Evolutionary conservation across 2,888 invertebrate genomes (phyloP), one percentile per base, ranked within the genome.

Genomic region (Oxytorus armatus): DNA sequence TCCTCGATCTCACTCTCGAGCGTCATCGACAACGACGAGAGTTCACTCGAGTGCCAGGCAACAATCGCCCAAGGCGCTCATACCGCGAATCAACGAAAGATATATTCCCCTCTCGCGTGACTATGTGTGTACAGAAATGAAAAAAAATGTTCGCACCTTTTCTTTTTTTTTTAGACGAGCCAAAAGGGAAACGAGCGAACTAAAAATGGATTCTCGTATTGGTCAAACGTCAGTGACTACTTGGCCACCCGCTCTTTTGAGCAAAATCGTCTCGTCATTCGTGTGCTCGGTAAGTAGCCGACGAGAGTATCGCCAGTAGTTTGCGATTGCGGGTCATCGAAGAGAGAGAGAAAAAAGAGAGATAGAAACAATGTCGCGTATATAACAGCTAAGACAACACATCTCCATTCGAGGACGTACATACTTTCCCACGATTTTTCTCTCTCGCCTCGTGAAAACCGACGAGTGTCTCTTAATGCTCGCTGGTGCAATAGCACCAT

Each of bases 351-450:
- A 65, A 63, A 25, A 55, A 10, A 8, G 11, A 44, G 18, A 21
- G n/a, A 1, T 1, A 25, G 14, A 36, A 14, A 44, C 18, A 44
- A 53, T 39, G 44, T 44, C 81, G 21, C 44, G 73, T 59, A 66
- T 25, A 33, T 72, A 76, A 73, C 51, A 49, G 47, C 44, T 11
- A 66, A 33, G 33, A 51, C 29, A 33, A 44, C 29, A 47, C 59
- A 59, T 66, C 44, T 53, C 51, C 39, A 39, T 49, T 42, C 36
- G 76, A 69, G 82, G 65, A 76, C 76, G n/a, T n/a, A 73, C 77
- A 74, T 80, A 80, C 73, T 80, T 80, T 80, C 80, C 80, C 77
- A 80, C 80, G 77, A 80, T 80, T 80, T 79, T 80, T 80, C 80
- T 80, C 63, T 42, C 63, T 49, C 73, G 47, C 47, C 73, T 69